Base-by-base conservation (phyloP, 1,140 invertebrate genomes). In the Adelges cooleyi region DNA sequence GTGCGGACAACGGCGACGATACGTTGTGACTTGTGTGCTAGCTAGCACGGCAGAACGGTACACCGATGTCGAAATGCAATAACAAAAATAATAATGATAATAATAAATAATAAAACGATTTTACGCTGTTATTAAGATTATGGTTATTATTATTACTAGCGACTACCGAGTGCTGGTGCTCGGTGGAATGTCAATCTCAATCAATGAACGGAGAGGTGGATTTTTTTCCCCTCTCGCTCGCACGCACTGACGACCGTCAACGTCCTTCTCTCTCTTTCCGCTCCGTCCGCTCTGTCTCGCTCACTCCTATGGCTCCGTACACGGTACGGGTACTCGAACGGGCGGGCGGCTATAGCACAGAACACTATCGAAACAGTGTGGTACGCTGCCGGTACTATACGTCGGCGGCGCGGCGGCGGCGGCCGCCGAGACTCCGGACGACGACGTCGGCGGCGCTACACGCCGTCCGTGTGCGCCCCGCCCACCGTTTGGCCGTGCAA, bases 141-240 rank as follows among this genome's bases (percentile, higher is more conserved):
- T 6, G 5, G 11, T 33, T 33, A 33, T 33, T 33, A 33, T 33
- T 33, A 33, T 33, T 33, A 11, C 5, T 11, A 11, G 11, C 29
- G 5, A 33, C 29, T 11, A 11, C 5, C 11, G 5, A 11, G 5
- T 33, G 29, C 29, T 44, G 40, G 11, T 59, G 40, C 17, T 23
- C 40, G 38, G 42, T 25, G 54, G 54, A 59, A 59, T 59, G 54
- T 59, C 54, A 59, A 59, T 59, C 54, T 46, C 42, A 59, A 59
- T 59, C 54, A 59, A 59, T 59, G 54, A 59, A 46, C 15, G 38
- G 36, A 54, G 36, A 40, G 52, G 36, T 56, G 53, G 53, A 11
- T 51, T 33, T 46, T 10, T 46, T 46, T 8, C 18, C 18, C 18
- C 51, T 36, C 51, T 36, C 51, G 18, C 51, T 53, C 18, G 51